Evolutionary conservation across 64 coral and sea anemone genomes (phyloP).

Genomic region (Montipora cactus): DNA sequence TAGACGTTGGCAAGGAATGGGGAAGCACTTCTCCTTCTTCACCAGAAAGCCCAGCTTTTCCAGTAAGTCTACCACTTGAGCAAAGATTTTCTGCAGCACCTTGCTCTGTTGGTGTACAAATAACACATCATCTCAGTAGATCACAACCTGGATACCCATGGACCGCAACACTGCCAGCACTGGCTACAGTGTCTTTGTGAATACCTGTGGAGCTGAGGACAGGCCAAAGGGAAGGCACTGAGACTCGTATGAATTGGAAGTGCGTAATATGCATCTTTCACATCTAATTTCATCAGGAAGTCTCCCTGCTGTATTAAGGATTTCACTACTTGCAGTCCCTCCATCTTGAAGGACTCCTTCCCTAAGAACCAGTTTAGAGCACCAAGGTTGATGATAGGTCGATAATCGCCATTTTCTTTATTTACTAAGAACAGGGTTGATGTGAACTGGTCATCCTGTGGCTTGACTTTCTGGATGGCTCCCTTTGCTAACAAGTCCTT

Average conservation of each 20-base stretch:
- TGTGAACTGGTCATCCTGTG: not conserved
- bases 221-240: slow-evolving; percentile 38
- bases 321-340: no score
- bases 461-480: not conserved
- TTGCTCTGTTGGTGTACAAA: slow-evolving; percentile 7
- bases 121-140: not conserved
- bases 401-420: no score
- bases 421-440: not conserved
- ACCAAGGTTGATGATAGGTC: no score
- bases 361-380: no score
- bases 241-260: slow-evolving; percentile 13
- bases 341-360: no score
- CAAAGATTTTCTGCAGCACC: not conserved
- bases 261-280: no score
- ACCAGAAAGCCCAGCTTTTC: slow-evolving; percentile 15
- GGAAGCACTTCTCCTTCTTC: slow-evolving; percentile 41
- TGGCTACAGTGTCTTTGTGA: slow-evolving; percentile 51
- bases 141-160: not conserved
- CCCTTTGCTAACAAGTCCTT: not conserved
- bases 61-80: not conserved
- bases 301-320: no score
- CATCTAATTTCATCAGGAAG: no score
- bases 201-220: slow-evolving; percentile 22
- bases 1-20: not conserved
- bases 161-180: slow-evolving; percentile 9